These are phyloP conservation scores for Aeoliscus strigatus DNA, from an alignment of 2,797 vertebrate genomes.

Conservation along the genomic window DNA sequence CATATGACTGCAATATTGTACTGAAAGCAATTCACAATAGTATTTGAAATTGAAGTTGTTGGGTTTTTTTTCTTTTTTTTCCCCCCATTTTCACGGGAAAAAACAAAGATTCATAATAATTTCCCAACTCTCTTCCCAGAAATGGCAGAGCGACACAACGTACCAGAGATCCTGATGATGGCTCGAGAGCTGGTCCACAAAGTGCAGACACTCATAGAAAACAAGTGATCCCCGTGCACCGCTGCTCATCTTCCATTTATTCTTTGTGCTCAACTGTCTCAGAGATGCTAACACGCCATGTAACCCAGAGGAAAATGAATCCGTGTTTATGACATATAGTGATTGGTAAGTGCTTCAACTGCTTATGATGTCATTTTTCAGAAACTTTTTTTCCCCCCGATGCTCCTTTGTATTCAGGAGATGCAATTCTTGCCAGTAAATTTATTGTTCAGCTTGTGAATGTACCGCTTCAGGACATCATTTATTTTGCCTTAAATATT, in stretches of 20 bases:
- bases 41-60: no score
- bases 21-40: no score
- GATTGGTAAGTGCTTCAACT: slow-evolving; percentile 13
- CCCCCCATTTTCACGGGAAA: no score
- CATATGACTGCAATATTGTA: no score
- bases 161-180: slow-evolving; percentile 87
- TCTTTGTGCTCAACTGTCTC: slow-evolving; percentile 25
- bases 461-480: slow-evolving; percentile 68
- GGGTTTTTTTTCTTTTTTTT: no score
- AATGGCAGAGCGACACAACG: slow-evolving; percentile 93
- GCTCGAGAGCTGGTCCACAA: slow-evolving; percentile 93
- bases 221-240: slow-evolving; percentile 80
- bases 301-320: slow-evolving; percentile 17
- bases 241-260: slow-evolving; percentile 4
- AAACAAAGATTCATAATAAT: no score
- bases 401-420: slow-evolving; percentile 42
- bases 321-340: slow-evolving; percentile 27
- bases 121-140: slow-evolving; percentile 69
- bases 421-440: slow-evolving; percentile 44
- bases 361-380: slow-evolving; percentile 6
- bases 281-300: slow-evolving; percentile 18
- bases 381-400: slow-evolving; percentile 30
- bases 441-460: slow-evolving; percentile 60
- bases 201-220: slow-evolving; percentile 97
- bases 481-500: slow-evolving; percentile 70